Conservation (phyloP, 1,140 invertebrate species). For the Pseudomyrmex pallidus region DNA sequence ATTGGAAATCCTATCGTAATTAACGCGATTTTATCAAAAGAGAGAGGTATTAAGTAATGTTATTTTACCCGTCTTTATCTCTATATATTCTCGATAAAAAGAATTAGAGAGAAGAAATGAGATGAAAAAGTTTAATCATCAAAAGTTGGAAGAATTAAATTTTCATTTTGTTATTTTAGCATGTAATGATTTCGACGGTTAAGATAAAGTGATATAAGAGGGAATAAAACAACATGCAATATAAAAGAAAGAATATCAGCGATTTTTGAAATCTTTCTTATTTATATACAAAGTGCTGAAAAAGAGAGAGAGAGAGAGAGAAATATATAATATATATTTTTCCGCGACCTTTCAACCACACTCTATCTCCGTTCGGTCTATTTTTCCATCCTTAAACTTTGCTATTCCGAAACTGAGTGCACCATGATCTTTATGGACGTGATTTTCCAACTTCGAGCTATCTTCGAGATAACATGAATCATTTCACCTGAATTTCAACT, state of each 20-base stretch:
- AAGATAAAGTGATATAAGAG: neutral
- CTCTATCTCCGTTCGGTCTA: slow-evolving; percentile 21
- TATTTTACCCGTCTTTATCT: neutral
- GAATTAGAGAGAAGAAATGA: too few species aligned
- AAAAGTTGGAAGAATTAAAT: neutral
- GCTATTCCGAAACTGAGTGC: slow-evolving; percentile 19
- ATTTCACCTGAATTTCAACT: neutral
- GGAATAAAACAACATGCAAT: neutral
- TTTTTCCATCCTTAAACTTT: slow-evolving; percentile 46
- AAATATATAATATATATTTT: neutral
- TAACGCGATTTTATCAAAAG: neutral
- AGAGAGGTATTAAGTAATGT: neutral
- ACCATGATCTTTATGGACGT: slow-evolving; percentile 16
- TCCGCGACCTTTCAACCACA: slow-evolving; percentile 16
- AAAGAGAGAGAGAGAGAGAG: neutral
- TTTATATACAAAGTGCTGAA: slow-evolving; percentile 14
- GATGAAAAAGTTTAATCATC: slow-evolving; percentile 1
- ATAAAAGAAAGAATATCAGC: neutral
- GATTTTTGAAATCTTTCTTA: slow-evolving; percentile 26
- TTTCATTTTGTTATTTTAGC: slow-evolving; percentile 1
- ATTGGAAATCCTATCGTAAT: neutral
- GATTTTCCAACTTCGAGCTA: slow-evolving; percentile 13
- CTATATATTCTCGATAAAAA: neutral
- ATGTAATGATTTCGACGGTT: neutral
- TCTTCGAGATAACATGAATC: slow-evolving; percentile 19